These are phyloP conservation scores for Tragelaphus strepsiceros DNA, from an alignment of 2,113 vertebrate genomes.

Conservation along the genomic window DNA sequence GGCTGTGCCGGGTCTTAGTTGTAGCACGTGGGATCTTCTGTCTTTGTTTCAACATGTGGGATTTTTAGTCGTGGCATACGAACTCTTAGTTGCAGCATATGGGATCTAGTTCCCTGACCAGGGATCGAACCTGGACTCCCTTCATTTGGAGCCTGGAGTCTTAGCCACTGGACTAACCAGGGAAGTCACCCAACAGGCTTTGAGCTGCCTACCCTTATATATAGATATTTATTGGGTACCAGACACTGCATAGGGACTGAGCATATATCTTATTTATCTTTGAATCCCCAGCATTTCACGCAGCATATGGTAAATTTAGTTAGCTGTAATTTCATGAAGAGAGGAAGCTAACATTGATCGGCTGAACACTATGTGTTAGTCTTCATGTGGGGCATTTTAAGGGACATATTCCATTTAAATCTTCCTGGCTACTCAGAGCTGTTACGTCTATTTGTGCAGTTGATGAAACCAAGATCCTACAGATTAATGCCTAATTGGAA, in stretches of 20 bases:
- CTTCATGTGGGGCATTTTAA: background rate
- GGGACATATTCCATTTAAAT: background rate
- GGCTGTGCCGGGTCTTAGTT: background rate
- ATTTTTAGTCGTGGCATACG: background rate
- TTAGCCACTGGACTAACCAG: background rate
- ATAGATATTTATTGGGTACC: background rate
- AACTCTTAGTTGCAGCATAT: background rate
- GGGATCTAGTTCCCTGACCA: background rate
- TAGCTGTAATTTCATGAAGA: background rate
- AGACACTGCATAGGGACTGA: background rate
- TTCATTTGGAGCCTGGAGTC: background rate
- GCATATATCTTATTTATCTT: background rate
- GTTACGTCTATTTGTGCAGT: background rate
- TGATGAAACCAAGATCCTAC: background rate
- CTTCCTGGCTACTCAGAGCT: background rate
- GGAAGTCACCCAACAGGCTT: background rate
- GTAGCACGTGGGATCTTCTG: background rate
- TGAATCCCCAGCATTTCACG: background rate
- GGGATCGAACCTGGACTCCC: background rate
- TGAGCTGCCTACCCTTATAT: background rate
- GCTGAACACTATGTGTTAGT: background rate
- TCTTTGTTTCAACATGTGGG: background rate
- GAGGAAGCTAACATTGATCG: background rate
- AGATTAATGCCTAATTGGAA: background rate
- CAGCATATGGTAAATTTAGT: background rate